Base-by-base conservation (phyloP, 2,888 invertebrate species). In the Caenorhabditis virilis region DNA sequence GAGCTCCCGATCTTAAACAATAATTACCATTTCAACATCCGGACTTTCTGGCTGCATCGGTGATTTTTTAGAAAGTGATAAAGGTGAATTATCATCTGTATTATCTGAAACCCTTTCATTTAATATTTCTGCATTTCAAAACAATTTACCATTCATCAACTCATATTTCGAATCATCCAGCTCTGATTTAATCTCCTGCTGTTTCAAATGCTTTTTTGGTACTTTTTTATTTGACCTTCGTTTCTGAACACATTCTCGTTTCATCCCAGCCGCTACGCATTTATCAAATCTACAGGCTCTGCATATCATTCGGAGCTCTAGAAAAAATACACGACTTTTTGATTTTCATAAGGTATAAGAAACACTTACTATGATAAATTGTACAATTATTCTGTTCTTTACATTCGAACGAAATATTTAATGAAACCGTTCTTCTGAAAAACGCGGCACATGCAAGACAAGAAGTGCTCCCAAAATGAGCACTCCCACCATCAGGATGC, bases 391-490 rank as follows among this genome's bases (percentile, higher is more conserved):
- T 48, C 26, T 63, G 63, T 54, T 69, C 66, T 39, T 73, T 76
- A 50, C 76, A 76, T 25, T 57, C 52, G 54, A 72, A 76, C 11
- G 58, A 57, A 35, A 76, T 74, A 46, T 76, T 72, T 36, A 76
- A 38, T 27, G 76, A 62, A 6, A 66, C 66, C 9, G 66, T 63
- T 20, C 62, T 25, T 43, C 75, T 61, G 54, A 77, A 77, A 39
- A 77, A 77, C 16, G 77, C 77, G 9, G 77, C 77, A 53, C 77
- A 77, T 18, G 77, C 77, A 7, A 77, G 63, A 53, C 77, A 77
- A 6, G 72, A 71, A 2, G 68, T 67, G 22, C 68, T 66, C 9
- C 69, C 74, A 38, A 77, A 77, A 50, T 77, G 77, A 9, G 75
- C 67, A 36, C 66, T 66, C 30, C 67, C 72, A 20, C 67, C 66